Base-by-base conservation (phyloP, 30 jellyfish, hydroid and myxozoan genomes). In the Thelohanellus kitauei region DNA sequence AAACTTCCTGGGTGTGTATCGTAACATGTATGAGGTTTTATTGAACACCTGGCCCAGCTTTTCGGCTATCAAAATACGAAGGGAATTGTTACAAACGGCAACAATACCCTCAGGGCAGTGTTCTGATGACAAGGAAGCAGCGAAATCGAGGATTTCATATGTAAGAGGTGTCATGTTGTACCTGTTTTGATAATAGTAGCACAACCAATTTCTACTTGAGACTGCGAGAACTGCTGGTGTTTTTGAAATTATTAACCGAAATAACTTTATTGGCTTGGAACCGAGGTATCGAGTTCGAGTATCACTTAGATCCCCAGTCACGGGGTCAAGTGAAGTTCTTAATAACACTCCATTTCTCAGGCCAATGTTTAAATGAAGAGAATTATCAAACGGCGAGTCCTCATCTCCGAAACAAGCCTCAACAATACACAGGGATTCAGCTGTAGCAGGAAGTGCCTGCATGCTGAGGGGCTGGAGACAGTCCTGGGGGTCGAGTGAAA, bases 21-120 rank as follows among this genome's bases (percentile, higher is more conserved):
- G 52, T 53, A 75, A 39, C 4, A 88, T 85, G 16, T 83, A 61
- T 41, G 83, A 57, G 6, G 58, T 54, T 51, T 75, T 85, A 41
- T 75, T 62, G 57, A 75, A 75, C n/a, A 64, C 95, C 0, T 85
- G 85, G 18, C 95, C 95, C 18, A 75, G 66, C 34, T 75, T 75
- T 25, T 75, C 95, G 22, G 64, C 44, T 0, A 85, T 85, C 51
- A 75, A 42, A 56, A 75, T 75, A 57, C 88, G 65, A 53, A 75
- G 41, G 15, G 88, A 62, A 59, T 57, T 75, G 1, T 69, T 48
- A 3, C 85, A 54, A 13, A 75, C 66, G 14, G 95, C 95, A 8
- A 75, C 95, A 22, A 75, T 65, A 12, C 95, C 95, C 39, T 75
- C 95, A 0, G 95, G 95, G 48, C 95, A 75, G 44, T 75, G 95